These are phyloP conservation scores for Regulus satrapa DNA, from an alignment of 2,113 vertebrate species.

Conservation along the genomic window DNA sequence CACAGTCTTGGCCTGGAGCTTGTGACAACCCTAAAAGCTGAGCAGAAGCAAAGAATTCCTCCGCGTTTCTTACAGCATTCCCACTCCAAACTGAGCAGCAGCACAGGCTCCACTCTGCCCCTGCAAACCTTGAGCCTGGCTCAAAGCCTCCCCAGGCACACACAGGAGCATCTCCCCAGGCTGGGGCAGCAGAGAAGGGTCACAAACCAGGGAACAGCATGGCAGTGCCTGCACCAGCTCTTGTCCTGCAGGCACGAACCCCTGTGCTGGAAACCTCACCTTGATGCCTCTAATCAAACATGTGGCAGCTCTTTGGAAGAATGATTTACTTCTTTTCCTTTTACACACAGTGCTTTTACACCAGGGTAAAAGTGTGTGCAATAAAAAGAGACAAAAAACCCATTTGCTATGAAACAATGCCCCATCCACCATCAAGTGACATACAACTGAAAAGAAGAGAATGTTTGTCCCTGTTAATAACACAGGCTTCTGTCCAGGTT, in stretches of 20 bases:
- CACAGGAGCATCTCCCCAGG: not conserved
- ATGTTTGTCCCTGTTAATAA: too few species aligned
- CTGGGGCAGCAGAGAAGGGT: not conserved
- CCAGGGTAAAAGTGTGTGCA: not conserved
- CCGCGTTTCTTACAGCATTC: not conserved
- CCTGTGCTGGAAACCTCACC: not conserved
- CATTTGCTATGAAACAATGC: not conserved
- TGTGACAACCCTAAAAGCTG: not conserved
- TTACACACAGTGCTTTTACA: not conserved
- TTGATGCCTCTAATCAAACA: not conserved
- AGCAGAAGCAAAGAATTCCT: not conserved
- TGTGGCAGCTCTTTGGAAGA: accelerated
- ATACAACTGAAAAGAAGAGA: not conserved
- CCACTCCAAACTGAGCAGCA: not conserved
- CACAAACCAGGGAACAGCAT: not conserved
- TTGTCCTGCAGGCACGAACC: not conserved
- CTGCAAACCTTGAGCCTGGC: not conserved
- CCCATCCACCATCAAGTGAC: not conserved
- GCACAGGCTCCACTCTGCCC: not conserved
- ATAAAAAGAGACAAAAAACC: not conserved
- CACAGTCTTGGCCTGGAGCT: not conserved
- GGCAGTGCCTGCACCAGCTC: not conserved
- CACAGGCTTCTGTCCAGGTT: not conserved
- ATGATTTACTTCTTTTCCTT: not conserved
- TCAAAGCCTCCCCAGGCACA: accelerated